Evolutionary conservation across 2,888 invertebrate species (phyloP).

Genomic region (Palloptera scutellata): DNA sequence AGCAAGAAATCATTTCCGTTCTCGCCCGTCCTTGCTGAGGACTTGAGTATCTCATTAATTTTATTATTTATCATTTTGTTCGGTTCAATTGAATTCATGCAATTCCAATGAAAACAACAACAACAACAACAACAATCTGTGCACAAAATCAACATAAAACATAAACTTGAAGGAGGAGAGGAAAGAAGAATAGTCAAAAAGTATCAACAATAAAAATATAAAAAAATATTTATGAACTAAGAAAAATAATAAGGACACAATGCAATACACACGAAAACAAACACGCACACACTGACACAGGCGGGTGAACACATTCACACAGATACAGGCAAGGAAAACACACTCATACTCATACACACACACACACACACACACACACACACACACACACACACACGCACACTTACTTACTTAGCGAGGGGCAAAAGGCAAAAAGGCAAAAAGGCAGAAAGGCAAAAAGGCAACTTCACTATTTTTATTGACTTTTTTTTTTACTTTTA

Average conservation of each 20-base stretch:
- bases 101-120: background rate
- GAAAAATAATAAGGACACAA: conserved; percentile 27
- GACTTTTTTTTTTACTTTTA: no score
- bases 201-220: background rate
- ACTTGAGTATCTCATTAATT: conserved; percentile 21
- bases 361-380: background rate
- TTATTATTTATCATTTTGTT: conserved; percentile 23
- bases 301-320: background rate
- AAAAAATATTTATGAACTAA: conserved; percentile 32
- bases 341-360: background rate
- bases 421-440: background rate
- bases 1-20: no score
- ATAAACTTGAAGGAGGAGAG: no score
- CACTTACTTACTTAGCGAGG: background rate
- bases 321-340: background rate
- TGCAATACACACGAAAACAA: background rate
- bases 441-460: background rate
- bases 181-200: background rate
- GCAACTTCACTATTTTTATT: no score
- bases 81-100: background rate
- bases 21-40: no score
- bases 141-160: background rate
- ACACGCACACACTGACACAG: conserved; percentile 1
- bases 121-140: conserved; percentile 6
- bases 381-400: background rate